Conservation (phyloP, 2,113 vertebrate genomes). For the Prietella phreatophila region DNA sequence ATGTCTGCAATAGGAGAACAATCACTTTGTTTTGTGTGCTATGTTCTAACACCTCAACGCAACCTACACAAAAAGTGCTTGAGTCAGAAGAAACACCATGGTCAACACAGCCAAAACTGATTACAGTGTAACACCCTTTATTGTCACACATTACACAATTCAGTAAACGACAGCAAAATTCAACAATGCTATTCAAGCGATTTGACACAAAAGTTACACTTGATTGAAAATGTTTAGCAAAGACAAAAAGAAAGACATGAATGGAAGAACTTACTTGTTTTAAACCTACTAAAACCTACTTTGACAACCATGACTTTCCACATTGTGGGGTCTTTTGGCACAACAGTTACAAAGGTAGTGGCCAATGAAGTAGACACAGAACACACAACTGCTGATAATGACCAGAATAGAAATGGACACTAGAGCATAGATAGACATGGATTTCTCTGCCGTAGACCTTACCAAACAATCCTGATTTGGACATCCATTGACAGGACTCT, state of each 20-base stretch:
- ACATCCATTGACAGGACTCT: slow-evolving; percentile 29
- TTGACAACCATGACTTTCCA: not conserved
- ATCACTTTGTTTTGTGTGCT: not conserved
- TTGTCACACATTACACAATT: not conserved
- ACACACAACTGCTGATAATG: slow-evolving; percentile 49
- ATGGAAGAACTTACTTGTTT: not conserved
- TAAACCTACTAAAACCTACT: not conserved
- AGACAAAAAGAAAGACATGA: not conserved
- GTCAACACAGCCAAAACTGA: not conserved
- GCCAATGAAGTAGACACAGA: slow-evolving; percentile 54
- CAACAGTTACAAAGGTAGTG: slow-evolving; percentile 55
- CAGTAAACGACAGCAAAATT: not conserved
- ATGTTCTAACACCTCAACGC: slow-evolving; percentile 19
- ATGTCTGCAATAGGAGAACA: not conserved
- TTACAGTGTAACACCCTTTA: slow-evolving; percentile 1
- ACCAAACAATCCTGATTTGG: slow-evolving; percentile 39
- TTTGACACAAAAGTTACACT: not conserved
- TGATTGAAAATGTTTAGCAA: not conserved
- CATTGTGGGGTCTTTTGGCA: not conserved
- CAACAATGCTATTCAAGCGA: not conserved
- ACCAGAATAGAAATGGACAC: slow-evolving; percentile 54
- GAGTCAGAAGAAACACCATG: slow-evolving; percentile 58
- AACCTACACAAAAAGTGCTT: slow-evolving; percentile 32
- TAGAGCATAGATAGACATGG: slow-evolving; percentile 63
- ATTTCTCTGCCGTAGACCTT: slow-evolving; percentile 59